Percentiles rank a stretch among this genome's conserved stretches.
Evolutionary conservation across 2,797 vertebrate genomes (phyloP).

Genomic region (Propithecus perrieri): DNA sequence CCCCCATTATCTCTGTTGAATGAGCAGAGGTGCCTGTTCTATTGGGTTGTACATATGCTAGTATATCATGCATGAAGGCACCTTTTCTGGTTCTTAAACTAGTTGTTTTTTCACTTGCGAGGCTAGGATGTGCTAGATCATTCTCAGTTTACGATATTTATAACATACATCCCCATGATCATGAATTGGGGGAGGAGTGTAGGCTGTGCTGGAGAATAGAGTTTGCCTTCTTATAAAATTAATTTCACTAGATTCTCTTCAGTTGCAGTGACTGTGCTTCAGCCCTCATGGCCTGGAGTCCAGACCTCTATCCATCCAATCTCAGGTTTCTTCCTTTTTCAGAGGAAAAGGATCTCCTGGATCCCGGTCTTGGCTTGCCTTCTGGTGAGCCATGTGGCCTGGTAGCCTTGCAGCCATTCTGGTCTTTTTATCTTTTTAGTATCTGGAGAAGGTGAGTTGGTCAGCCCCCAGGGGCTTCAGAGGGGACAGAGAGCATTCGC

Average conservation of each 20-base stretch:
- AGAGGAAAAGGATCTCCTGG: background rate
- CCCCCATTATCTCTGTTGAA: background rate
- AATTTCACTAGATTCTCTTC: background rate
- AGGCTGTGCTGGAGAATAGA: background rate
- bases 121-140: background rate
- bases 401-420: background rate
- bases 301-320: background rate
- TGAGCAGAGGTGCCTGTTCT: background rate
- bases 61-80: background rate
- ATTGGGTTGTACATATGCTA: background rate
- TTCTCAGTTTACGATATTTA: background rate
- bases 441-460: background rate
- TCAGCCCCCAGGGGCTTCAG: background rate
- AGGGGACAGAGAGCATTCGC: background rate
- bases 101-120: background rate
- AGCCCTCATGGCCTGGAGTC: background rate
- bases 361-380: background rate
- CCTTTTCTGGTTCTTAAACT: background rate
- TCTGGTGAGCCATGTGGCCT: background rate
- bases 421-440: background rate
- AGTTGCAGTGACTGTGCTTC: background rate
- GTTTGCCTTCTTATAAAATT: background rate
- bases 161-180: background rate
- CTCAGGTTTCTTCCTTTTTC: background rate
- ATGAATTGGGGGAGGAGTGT: background rate